phyloP scores from a whole-genome alignment of 2,888 invertebrate species.

The Timema podura region DNA sequence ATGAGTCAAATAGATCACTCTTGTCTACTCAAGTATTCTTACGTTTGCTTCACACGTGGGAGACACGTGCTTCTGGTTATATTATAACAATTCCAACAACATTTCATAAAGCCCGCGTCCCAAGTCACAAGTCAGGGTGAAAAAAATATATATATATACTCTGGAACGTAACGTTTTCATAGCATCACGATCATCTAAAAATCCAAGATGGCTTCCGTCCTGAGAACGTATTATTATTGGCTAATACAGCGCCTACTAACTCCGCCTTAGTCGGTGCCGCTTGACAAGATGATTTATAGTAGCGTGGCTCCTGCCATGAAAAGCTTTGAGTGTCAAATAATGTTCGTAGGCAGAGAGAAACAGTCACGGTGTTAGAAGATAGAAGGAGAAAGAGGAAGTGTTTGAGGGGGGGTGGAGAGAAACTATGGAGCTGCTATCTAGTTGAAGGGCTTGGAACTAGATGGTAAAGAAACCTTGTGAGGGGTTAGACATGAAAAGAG shows the following conservation, averaged over 20 bases:
- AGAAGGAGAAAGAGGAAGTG: conserved; percentile 27
- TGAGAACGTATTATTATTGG: conserved; percentile 56
- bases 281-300: conserved; percentile 57
- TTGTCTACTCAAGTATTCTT: too few species aligned
- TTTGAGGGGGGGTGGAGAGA: conserved; percentile 14
- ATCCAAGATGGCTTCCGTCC: conserved; percentile 54
- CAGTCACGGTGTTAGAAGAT: conserved; percentile 20
- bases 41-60: too few species aligned
- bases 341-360: too few species aligned
- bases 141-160: not conserved
- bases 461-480: conserved; percentile 7
- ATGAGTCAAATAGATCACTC: too few species aligned
- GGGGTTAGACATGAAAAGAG: conserved; percentile 3
- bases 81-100: too few species aligned
- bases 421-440: conserved; percentile 9
- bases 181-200: conserved; percentile 14
- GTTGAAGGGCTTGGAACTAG: not conserved
- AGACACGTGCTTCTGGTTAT: too few species aligned
- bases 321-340: conserved; percentile 32
- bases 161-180: conserved; percentile 21
- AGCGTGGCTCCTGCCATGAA: conserved; percentile 35
- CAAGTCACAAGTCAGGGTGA: too few species aligned
- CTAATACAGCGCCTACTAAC: conserved; percentile 52
- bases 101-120: too few species aligned
- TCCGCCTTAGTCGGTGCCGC: conserved; percentile 54